Base-by-base conservation (phyloP, 1,140 invertebrate genomes). In the Tribolium castaneum region DNA sequence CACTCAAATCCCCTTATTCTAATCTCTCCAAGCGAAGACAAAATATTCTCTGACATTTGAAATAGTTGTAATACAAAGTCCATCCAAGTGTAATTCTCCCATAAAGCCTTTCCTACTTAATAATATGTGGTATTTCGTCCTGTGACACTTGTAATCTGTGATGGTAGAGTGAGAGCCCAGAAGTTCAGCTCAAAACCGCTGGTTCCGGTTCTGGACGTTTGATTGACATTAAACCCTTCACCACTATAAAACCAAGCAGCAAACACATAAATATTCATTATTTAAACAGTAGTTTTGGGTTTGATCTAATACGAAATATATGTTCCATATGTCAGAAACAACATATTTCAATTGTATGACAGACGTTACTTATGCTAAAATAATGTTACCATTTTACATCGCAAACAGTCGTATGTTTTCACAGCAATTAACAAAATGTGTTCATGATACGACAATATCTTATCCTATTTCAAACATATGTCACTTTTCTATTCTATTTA, bases 391-490 rank as follows among this genome's bases (percentile, higher is more conserved):
- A 78, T 79, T 79, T 73, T 54, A 62, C 35, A 62, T 73, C 59
- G 78, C 70, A 79, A 77, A 79, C 74, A 72, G 75, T 79, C 70
- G 30, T 62, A 76, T 79, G 70, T 79, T 81, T 79, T 81, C 78
- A 49, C 71, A 78, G 77, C 77, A 78, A 77, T 81, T 79, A 81
- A 79, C 71, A 70, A 81, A 81, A 79, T 78, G 62, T 78, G 73
- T 77, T 81, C 72, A 49, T 74, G 77, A 78, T 78, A 78, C 52
- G 71, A 74, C 75, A 76, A 76, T 81, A 81, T 81, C 80, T 81
- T 81, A 81, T 81, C 80, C 80, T 75, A 76, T 78, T 79, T 75
- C 30, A 74, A 79, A 79, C 80, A 81, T 81, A 79, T 81, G 80
- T 79, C 72, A 76, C 56, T 77, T 79, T 81, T 79, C 77, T 52